Evolutionary conservation across 2,888 invertebrate genomes (phyloP).

Genomic region (Penaeus monodon): DNA sequence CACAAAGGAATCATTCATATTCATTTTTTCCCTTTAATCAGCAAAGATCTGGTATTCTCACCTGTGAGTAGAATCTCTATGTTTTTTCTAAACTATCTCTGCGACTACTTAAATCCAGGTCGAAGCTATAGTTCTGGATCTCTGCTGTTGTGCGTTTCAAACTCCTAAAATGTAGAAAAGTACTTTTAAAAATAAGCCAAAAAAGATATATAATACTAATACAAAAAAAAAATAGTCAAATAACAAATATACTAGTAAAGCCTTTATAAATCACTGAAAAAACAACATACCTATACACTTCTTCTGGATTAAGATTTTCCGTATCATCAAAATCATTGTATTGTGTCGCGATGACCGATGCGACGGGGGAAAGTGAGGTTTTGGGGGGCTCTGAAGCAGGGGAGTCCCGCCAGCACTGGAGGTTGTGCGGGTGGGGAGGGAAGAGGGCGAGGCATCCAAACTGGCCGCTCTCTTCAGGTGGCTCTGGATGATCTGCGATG

Average conservation of each 20-base stretch:
- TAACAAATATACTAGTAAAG: background rate
- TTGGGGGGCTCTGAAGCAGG: slow-evolving; percentile 63
- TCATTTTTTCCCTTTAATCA: background rate
- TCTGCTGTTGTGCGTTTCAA: slow-evolving; percentile 92
- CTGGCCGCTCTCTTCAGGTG: slow-evolving; percentile 64
- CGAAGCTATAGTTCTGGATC: slow-evolving; percentile 90
- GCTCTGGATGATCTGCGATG: slow-evolving; percentile 66
- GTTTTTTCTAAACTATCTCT: slow-evolving; percentile 58
- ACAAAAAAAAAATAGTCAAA: background rate
- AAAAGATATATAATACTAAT: background rate
- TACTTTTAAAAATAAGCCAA: background rate
- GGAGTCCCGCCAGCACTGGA: slow-evolving; percentile 62
- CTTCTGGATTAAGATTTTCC: slow-evolving; percentile 76
- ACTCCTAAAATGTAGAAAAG: slow-evolving; percentile 73
- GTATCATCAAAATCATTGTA: slow-evolving; percentile 67
- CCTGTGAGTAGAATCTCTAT: slow-evolving; percentile 65
- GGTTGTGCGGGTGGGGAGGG: slow-evolving; percentile 63
- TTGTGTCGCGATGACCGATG: slow-evolving; percentile 57
- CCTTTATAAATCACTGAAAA: background rate
- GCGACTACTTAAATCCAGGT: slow-evolving; percentile 68
- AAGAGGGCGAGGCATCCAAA: slow-evolving; percentile 64
- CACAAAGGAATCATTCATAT: background rate
- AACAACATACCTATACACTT: slow-evolving; percentile 72
- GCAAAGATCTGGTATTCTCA: slow-evolving; percentile 10
- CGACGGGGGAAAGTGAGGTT: slow-evolving; percentile 61